Evolutionary conservation across 2,113 vertebrate genomes (phyloP).

Genomic region (Aspiorhynchus laticeps): DNA sequence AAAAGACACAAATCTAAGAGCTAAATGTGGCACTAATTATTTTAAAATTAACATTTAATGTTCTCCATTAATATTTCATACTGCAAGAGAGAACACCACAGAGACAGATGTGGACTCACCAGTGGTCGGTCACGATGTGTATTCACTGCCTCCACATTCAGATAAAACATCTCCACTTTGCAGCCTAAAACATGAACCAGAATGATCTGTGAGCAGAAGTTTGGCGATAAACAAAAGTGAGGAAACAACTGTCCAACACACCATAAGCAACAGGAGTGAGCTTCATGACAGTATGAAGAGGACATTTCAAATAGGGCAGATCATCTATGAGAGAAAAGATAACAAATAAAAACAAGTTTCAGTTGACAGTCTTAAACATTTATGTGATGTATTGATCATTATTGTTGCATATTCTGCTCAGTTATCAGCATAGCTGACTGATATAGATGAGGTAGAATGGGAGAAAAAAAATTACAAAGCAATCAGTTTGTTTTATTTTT

Average conservation of each 20-base stretch:
- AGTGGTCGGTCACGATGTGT: conserved; percentile 91
- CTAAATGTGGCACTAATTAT: conserved; percentile 8
- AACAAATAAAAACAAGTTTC: not conserved
- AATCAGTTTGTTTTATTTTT: no score
- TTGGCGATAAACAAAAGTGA: not conserved
- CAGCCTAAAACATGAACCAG: conserved; percentile 79
- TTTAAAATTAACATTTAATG: conserved; percentile 6
- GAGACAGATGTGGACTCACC: conserved; percentile 76
- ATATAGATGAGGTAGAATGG: not conserved
- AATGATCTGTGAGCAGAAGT: not conserved
- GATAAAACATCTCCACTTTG: conserved; percentile 90
- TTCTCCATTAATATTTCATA: conserved; percentile 7
- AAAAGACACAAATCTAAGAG: not conserved
- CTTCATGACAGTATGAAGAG: conserved; percentile 92
- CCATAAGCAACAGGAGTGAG: conserved; percentile 95
- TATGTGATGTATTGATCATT: not conserved
- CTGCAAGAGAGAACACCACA: not conserved
- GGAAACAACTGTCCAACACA: conserved; percentile 63
- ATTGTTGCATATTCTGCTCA: not conserved
- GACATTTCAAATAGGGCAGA: conserved; percentile 92
- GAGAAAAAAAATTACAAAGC: no score
- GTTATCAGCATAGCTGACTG: not conserved
- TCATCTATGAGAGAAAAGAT: conserved; percentile 77
- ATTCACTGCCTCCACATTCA: conserved; percentile 92
- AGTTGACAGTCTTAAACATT: not conserved